A percentile compares a stretch with the other conserved stretches of the same genome.
These are phyloP conservation scores for Exephanes ischioxanthus DNA, from an alignment of 2,888 invertebrate species.

Conservation along the genomic window DNA sequence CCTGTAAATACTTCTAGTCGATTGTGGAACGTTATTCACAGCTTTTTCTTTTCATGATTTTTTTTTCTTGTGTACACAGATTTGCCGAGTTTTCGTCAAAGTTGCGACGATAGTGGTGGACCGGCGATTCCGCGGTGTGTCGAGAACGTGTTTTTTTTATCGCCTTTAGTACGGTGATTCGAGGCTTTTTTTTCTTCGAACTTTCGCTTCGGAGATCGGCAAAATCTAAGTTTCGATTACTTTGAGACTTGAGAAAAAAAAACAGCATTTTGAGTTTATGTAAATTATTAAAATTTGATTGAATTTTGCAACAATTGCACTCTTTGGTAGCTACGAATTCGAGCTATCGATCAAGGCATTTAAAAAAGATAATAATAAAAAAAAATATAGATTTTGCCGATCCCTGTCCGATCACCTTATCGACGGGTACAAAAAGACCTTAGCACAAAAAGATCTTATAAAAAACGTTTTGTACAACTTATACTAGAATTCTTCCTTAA, in stretches of 20 bases:
- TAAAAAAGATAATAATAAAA: not conserved
- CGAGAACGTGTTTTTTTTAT: not conserved
- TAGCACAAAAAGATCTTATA: slow-evolving; percentile 63
- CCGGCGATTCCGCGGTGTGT: not conserved
- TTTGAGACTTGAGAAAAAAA: not conserved
- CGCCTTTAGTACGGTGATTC: slow-evolving; percentile 1
- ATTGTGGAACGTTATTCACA: not conserved
- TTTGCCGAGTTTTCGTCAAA: not conserved
- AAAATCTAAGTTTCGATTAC: not conserved
- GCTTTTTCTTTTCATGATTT: not conserved
- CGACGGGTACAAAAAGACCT: slow-evolving; percentile 20
- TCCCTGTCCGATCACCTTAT: not conserved
- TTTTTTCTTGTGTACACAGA: not conserved
- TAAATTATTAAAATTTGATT: not conserved
- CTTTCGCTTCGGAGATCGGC: not conserved
- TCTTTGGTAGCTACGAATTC: not conserved
- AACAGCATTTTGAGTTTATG: not conserved
- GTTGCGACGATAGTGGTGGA: not conserved
- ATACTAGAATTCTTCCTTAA: slow-evolving; percentile 52
- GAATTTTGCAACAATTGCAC: slow-evolving; percentile 2
- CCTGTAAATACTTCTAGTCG: not conserved
- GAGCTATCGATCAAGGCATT: not conserved
- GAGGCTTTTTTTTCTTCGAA: not conserved
- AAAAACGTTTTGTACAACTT: slow-evolving; percentile 68
- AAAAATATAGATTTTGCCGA: not conserved